phyloP scores from a whole-genome alignment of 1,140 invertebrate genomes.

The Dolichoris vasculosae region DNA sequence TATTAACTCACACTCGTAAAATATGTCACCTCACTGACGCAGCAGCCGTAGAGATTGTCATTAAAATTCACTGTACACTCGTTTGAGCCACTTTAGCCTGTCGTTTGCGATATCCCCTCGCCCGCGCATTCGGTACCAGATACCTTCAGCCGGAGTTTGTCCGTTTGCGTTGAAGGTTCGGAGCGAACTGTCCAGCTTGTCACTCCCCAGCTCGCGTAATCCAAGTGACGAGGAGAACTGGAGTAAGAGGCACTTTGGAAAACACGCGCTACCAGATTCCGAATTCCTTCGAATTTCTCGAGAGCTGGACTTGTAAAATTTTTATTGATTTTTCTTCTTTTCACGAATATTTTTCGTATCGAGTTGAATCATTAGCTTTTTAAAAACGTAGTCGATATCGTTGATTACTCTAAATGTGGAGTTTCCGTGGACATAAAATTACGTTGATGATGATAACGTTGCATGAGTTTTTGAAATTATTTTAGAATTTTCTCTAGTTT shows the following conservation, averaged over 20 bases:
- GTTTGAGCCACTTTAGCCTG: conserved; percentile 50
- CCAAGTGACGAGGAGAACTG: background rate
- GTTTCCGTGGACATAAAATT: too few species aligned
- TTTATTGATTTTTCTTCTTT: background rate
- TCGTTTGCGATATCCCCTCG: conserved; percentile 26
- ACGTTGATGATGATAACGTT: too few species aligned
- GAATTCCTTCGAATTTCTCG: background rate
- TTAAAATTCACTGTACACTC: conserved; percentile 29
- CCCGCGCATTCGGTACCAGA: background rate
- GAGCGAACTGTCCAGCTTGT: conserved; percentile 14
- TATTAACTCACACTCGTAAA: background rate
- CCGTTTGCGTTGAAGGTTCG: conserved; percentile 34
- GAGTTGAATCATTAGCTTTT: too few species aligned
- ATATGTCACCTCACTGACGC: conserved; percentile 35
- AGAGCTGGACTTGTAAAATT: background rate
- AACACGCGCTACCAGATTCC: background rate
- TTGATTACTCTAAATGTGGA: too few species aligned
- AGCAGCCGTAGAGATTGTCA: background rate
- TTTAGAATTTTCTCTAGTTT: too few species aligned
- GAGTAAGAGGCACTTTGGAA: background rate
- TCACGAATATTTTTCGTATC: too few species aligned
- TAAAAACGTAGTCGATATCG: too few species aligned
- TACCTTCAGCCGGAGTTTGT: background rate
- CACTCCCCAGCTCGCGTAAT: background rate
- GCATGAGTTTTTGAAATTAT: too few species aligned